A percentile compares a stretch with the other conserved stretches of the same genome.
Evolutionary conservation across 2,797 vertebrate genomes (phyloP).

Genomic region (Microctenopoma stevenorrisi): DNA sequence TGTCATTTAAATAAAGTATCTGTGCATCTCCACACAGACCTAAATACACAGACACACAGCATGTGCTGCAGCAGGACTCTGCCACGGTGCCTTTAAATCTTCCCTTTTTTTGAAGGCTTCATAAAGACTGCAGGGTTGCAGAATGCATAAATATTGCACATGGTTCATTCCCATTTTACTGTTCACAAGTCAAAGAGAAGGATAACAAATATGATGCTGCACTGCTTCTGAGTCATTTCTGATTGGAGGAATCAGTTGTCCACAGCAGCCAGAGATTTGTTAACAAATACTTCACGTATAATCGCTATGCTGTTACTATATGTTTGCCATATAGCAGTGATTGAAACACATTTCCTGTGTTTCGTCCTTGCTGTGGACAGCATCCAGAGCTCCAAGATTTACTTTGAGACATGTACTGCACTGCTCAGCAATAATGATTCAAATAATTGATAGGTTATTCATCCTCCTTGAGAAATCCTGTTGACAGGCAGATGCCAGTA

Average conservation of each 20-base stretch:
- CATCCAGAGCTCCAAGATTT: background rate
- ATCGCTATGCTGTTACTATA: too few species aligned
- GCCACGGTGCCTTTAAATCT: conserved; percentile 20
- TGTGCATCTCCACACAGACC: background rate
- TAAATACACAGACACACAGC: background rate
- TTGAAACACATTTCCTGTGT: background rate
- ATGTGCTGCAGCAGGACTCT: conserved; percentile 8
- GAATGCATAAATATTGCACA: conserved; percentile 25
- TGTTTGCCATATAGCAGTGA: too few species aligned
- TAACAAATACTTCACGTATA: too few species aligned
- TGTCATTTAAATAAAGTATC: background rate
- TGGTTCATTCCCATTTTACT: conserved; percentile 17
- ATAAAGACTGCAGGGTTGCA: conserved; percentile 38
- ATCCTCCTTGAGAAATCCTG: background rate
- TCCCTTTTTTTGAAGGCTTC: conserved; percentile 36
- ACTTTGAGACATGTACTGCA: background rate
- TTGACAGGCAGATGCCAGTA: background rate
- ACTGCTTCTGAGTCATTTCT: conserved; percentile 15
- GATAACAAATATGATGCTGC: conserved; percentile 15
- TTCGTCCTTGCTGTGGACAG: background rate
- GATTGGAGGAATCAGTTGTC: conserved; percentile 11
- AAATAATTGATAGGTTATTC: too few species aligned
- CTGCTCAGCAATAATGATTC: background rate
- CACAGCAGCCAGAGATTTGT: background rate
- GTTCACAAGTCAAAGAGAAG: background rate